Conservation (phyloP, 2,797 vertebrate genomes). For the Lerista edwardsae region DNA sequence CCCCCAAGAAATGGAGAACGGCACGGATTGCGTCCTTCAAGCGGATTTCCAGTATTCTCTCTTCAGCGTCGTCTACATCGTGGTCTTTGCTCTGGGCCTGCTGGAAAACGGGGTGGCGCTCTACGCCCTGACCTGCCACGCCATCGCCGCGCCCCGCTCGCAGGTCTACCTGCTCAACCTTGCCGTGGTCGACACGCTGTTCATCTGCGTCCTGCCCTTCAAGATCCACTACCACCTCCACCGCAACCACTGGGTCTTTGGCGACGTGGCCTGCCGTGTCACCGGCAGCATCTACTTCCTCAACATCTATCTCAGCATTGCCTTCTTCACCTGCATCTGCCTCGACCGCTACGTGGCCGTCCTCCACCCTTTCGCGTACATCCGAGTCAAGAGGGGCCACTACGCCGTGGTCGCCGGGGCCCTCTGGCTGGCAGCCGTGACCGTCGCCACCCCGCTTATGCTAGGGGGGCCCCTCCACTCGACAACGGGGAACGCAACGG, state of each 20-base stretch:
- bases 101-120: conserved; percentile 77
- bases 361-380: conserved; percentile 79
- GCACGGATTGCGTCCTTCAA: fast-evolving
- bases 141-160: conserved; percentile 68
- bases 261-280: conserved; percentile 73
- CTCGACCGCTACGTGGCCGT: conserved; percentile 84
- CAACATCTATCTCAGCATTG: conserved; percentile 83
- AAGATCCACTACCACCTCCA: conserved; percentile 84
- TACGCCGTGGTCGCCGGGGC: conserved; percentile 21
- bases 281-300: conserved; percentile 76
- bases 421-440: conserved; percentile 71
- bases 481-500: fast-evolving
- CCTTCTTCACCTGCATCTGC: conserved; percentile 84
- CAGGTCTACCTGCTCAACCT: conserved; percentile 83
- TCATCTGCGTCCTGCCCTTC: conserved; percentile 82
- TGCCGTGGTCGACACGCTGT: conserved; percentile 76
- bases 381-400: conserved; percentile 62
- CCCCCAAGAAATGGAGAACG: background rate
- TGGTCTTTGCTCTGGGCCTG: conserved; percentile 80
- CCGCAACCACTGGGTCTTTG: conserved; percentile 81
- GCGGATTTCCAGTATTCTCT: conserved; percentile 79
- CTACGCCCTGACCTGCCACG: conserved; percentile 72
- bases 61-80: conserved; percentile 76
- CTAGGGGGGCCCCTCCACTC: conserved; percentile 73
- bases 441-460: conserved; percentile 64